These are phyloP conservation scores for Chaenogobius annularis DNA, from an alignment of 2,113 vertebrate genomes.

Conservation along the genomic window DNA sequence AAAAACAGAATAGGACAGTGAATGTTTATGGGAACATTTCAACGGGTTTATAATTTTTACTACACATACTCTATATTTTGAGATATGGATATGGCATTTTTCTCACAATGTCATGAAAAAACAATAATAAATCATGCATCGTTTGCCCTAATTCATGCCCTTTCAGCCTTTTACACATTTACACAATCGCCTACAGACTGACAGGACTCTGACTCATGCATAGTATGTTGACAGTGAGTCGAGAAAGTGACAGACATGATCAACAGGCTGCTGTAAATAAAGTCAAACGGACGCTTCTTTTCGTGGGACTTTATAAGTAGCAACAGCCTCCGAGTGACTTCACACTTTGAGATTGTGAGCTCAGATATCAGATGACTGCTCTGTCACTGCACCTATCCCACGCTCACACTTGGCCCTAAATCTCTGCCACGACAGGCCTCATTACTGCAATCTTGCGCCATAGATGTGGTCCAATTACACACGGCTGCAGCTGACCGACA, in stretches of 20 bases:
- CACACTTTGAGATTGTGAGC: constrained; percentile 31
- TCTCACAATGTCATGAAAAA: too few relatives aligned
- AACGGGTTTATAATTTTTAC: too few relatives aligned
- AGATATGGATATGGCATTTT: too few relatives aligned
- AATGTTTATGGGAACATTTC: too few relatives aligned
- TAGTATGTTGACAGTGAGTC: not conserved
- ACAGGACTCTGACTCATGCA: constrained; percentile 2
- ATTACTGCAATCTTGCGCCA: constrained; percentile 14
- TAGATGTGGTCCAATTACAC: constrained; percentile 39
- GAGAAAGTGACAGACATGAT: constrained; percentile 3
- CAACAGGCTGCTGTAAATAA: constrained; percentile 3
- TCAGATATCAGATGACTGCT: constrained; percentile 20
- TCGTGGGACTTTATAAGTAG: constrained; percentile 19
- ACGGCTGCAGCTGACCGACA: constrained; percentile 18
- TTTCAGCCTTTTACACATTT: constrained; percentile 17
- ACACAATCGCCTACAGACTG: constrained; percentile 22
- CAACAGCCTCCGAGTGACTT: constrained; percentile 12
- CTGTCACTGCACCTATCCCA: constrained; percentile 23
- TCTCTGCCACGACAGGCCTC: constrained; percentile 29
- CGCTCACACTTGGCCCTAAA: constrained; percentile 14
- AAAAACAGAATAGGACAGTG: too few relatives aligned
- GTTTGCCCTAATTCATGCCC: constrained; percentile 5
- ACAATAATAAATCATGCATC: too few relatives aligned
- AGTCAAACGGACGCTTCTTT: constrained; percentile 3
- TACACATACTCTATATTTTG: too few relatives aligned